Evolutionary conservation across 1,140 invertebrate genomes (phyloP), one percentile per base, ranked within the genome.

Genomic region (Magallana ariakensis): DNA sequence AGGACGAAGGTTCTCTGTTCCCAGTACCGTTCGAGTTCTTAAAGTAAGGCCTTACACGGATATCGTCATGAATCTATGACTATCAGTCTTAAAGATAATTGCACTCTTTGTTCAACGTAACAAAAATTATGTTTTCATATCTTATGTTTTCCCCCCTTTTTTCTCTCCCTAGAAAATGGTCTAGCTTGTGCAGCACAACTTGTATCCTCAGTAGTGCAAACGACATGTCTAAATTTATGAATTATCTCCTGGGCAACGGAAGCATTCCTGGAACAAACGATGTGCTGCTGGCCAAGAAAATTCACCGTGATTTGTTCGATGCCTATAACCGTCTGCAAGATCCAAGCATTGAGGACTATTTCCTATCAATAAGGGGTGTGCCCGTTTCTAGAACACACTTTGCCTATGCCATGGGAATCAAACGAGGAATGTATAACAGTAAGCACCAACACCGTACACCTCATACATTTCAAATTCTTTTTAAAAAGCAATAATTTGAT

Each of bases 171-270:
- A 82, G 80, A 16, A 82, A 82, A 54, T 90, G 88, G 88, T 83
- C n/a, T 9, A 22, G 60, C 10, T 33, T 90, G 16, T 89, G 90
- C 83, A 88, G 89, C 9, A 89, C 88, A 1, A 86, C 87, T 19
- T 88, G 89, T 53, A 60, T 91, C 0, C 54, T 91, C 22, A 60
- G 70, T 4, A 89, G 46, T 53, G 89, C 88, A n/a, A 33, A 53
- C 8, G 90, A 91, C 57, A 90, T 90, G 89, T 66, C 89, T 0
- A 88, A 90, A 60, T 91, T 89, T 88, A 91, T 90, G 87, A 87
- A 66, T 7, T 90, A 89, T 19, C 85, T 83, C 15, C 80, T 90
- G 15, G 87, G 75, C 46, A 82, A 84, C 19, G 87, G 88, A 3
- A n/a, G 57, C 55, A 57, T 84, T 57, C 66, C 80, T 1, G 11